Conservation (phyloP, 2,797 vertebrate species). For the Leuciscus waleckii region DNA sequence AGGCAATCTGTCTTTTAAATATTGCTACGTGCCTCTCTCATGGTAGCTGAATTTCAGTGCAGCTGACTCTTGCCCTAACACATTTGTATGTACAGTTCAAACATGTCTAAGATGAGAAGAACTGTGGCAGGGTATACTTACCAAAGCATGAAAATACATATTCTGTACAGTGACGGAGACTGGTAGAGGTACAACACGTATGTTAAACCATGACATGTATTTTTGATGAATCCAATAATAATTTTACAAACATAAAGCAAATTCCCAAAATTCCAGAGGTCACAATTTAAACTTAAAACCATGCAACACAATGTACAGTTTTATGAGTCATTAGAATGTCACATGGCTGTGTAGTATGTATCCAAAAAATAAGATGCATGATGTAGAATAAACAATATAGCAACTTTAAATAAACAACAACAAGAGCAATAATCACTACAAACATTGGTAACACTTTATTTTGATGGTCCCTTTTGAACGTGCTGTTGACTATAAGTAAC, state of each 20-base stretch:
- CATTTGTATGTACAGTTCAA: conserved; percentile 17
- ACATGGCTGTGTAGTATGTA: no score
- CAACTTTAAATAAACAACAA: background rate
- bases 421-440: background rate
- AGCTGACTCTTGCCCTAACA: conserved; percentile 24
- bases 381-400: no score
- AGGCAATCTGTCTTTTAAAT: conserved; percentile 50
- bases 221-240: background rate
- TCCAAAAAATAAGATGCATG: no score
- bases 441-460: background rate
- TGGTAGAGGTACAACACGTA: background rate
- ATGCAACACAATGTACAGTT: no score
- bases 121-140: background rate
- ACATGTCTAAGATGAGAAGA: conserved; percentile 13
- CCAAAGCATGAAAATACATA: background rate
- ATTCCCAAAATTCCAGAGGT: background rate
- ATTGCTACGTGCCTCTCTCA: background rate
- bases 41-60: background rate
- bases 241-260: background rate
- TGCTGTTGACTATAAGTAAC: no score
- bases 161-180: background rate
- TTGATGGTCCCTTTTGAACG: no score
- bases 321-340: no score
- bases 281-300: background rate
- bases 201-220: background rate